A percentile compares a stretch with the other conserved stretches of the same genome.
Evolutionary conservation across 2,797 vertebrate species (phyloP).

Genomic region (Galagoides demidoff): DNA sequence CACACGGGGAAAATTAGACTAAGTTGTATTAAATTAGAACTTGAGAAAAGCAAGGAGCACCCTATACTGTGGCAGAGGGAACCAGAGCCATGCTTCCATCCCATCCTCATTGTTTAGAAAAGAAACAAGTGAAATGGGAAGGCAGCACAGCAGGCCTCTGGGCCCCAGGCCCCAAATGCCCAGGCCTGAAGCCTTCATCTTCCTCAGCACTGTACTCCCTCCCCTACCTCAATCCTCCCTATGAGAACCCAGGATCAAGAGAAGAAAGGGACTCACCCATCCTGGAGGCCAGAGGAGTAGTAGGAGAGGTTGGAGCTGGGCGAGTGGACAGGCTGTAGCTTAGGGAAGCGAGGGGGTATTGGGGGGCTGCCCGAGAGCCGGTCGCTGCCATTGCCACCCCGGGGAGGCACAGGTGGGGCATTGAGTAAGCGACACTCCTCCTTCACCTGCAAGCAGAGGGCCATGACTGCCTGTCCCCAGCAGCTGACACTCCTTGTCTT

Average conservation of each 20-base stretch:
- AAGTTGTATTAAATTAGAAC: background rate
- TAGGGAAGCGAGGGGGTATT: constrained; percentile 92
- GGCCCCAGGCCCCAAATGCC: background rate
- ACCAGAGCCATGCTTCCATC: background rate
- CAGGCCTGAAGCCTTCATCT: background rate
- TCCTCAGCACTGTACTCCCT: background rate
- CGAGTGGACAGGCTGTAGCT: constrained; percentile 87
- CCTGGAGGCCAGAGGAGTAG: constrained; percentile 96
- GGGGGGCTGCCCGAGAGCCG: constrained; percentile 91
- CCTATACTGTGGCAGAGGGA: background rate
- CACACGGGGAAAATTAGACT: background rate
- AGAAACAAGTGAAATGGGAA: background rate
- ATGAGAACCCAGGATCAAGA: background rate
- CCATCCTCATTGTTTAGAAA: background rate
- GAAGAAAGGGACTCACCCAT: constrained; percentile 89
- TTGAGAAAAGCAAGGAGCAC: background rate
- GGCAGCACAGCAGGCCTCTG: background rate
- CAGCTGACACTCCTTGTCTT: background rate
- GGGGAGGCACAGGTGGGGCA: constrained; percentile 95
- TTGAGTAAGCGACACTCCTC: constrained; percentile 98
- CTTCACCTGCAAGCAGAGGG: constrained; percentile 90
- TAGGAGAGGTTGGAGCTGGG: constrained; percentile 94
- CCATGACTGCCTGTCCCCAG: fast-evolving
- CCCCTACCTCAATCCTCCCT: background rate
- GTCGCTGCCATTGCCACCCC: constrained; percentile 87